Conservation (phyloP, 2,113 vertebrate genomes). For the Engystomops pustulosus region DNA sequence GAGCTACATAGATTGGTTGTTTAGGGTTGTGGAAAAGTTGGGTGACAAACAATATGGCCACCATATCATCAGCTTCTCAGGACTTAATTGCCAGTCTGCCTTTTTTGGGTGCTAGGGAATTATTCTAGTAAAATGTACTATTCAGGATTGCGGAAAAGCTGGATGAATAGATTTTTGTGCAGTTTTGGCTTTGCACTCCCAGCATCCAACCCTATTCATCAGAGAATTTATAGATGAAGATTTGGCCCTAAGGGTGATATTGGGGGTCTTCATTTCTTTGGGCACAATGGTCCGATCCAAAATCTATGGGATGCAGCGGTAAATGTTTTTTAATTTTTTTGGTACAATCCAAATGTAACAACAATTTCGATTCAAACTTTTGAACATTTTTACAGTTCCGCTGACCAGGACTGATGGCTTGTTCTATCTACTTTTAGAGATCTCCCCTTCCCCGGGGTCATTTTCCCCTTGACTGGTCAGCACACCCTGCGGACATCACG, state of each 20-base stretch:
- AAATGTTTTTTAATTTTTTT: neutral
- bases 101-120: neutral
- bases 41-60: neutral
- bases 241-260: too few species aligned
- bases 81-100: neutral
- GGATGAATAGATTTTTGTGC: neutral
- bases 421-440: neutral
- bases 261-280: neutral
- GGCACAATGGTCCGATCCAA: neutral
- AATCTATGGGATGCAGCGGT: neutral
- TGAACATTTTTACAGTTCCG: too few species aligned
- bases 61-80: neutral
- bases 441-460: neutral
- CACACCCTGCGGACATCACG: conserved; percentile 22
- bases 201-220: too few species aligned
- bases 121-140: neutral
- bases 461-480: conserved; percentile 42
- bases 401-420: too few species aligned
- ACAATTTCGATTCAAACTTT: too few species aligned
- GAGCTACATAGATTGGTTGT: too few species aligned
- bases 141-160: neutral
- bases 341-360: neutral
- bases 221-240: too few species aligned
- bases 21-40: neutral
- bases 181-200: too few species aligned